These are phyloP conservation scores for Drosophila ezoana DNA, from an alignment of 2,888 invertebrate species.

Conservation along the genomic window DNA sequence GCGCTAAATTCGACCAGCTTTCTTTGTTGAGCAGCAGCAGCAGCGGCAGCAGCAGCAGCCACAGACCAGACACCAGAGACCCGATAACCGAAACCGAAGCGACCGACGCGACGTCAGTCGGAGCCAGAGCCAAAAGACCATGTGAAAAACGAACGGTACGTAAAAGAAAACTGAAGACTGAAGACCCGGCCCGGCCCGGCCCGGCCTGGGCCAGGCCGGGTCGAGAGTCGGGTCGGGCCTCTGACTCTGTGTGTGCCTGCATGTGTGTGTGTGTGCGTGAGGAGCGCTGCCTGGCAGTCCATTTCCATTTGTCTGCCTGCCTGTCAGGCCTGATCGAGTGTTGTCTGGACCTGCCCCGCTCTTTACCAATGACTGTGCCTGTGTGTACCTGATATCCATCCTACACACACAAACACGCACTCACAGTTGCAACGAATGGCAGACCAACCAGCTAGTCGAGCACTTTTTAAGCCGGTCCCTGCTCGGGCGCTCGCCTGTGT, in stretches of 20 bases:
- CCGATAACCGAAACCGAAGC: conserved; percentile 51
- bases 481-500: conserved; percentile 1
- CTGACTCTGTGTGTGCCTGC: conserved; percentile 20
- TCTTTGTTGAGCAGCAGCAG: conserved; percentile 79
- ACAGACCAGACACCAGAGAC: conserved; percentile 31
- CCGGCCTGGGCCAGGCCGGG: conserved; percentile 16
- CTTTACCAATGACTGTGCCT: conserved; percentile 25
- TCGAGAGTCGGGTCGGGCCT: conserved; percentile 34
- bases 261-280: conserved; percentile 24
- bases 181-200: conserved; percentile 38
- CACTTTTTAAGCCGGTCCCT: conserved; percentile 46
- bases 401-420: conserved; percentile 15
- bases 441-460: conserved; percentile 60
- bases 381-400: conserved; percentile 48
- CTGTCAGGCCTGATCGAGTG: conserved; percentile 49
- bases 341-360: conserved; percentile 45
- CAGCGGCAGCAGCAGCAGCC: conserved; percentile 10
- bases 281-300: conserved; percentile 43
- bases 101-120: conserved; percentile 48
- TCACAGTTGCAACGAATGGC: conserved; percentile 29
- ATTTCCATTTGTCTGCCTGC: conserved; percentile 56
- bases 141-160: conserved; percentile 65
- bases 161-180: conserved; percentile 48
- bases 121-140: conserved; percentile 49
- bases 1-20: conserved; percentile 81